phyloP scores from a whole-genome alignment of 2,113 vertebrate species.

The Bos javanicus region DNA sequence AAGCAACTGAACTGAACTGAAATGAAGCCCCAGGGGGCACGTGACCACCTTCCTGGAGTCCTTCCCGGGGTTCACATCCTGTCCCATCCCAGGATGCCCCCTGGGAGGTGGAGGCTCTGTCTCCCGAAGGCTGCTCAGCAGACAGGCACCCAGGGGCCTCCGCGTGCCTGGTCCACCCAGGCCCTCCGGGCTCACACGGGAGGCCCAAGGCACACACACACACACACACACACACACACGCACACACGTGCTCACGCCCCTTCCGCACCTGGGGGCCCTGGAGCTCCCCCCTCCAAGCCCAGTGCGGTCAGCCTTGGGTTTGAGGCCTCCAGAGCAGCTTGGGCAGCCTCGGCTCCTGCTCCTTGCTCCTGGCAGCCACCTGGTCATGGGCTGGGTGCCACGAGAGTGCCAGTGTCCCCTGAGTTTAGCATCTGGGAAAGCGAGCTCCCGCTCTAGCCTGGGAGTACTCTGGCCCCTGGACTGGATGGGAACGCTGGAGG shows the following conservation, averaged over 20 bases:
- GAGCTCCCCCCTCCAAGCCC: neutral
- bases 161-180: rapidly evolving
- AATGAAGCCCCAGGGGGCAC: neutral
- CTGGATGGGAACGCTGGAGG: neutral
- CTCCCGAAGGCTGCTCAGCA: neutral
- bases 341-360: rapidly evolving
- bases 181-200: neutral
- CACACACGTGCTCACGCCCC: rapidly evolving
- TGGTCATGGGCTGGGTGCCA: rapidly evolving
- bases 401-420: rapidly evolving
- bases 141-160: no score
- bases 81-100: rapidly evolving
- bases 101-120: neutral
- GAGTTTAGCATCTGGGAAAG: neutral
- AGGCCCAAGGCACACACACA: neutral
- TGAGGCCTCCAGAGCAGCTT: rapidly evolving
- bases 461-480: neutral
- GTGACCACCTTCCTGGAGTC: neutral
- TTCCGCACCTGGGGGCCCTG: no score
- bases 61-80: rapidly evolving
- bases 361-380: no score
- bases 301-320: rapidly evolving
- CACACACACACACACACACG: neutral
- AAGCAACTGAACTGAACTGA: neutral
- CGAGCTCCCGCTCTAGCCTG: neutral